Percentiles rank a stretch among this genome's conserved stretches.
Evolutionary conservation across 2,797 vertebrate genomes (phyloP).

Genomic region (Diglossa cyanea): DNA sequence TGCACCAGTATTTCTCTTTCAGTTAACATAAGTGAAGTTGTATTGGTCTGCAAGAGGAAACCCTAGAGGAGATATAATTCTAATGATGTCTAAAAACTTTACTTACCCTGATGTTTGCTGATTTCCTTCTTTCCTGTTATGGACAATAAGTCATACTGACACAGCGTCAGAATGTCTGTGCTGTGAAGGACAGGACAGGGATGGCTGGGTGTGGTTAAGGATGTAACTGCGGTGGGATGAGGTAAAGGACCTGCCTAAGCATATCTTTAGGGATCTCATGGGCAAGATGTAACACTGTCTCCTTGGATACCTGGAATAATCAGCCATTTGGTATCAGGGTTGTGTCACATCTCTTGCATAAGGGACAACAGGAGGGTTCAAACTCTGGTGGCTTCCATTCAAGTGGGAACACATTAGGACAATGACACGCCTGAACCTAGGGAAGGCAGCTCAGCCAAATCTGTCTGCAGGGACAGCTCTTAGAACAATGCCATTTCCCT

Average conservation of each 20-base stretch:
- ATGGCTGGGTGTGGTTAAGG: background rate
- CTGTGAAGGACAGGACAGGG: background rate
- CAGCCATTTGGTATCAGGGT: background rate
- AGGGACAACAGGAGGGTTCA: background rate
- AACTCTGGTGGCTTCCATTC: constrained; percentile 18
- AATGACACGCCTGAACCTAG: background rate
- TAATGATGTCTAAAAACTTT: background rate
- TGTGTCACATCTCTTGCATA: background rate
- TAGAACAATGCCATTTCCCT: constrained; percentile 52
- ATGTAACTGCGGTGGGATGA: background rate
- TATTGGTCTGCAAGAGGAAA: background rate
- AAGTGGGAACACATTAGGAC: constrained; percentile 17
- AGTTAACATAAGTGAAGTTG: background rate
- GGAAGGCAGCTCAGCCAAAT: constrained; percentile 43
- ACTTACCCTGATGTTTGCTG: background rate
- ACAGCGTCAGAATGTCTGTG: background rate
- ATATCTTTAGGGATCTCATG: background rate
- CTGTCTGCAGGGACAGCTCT: constrained; percentile 24
- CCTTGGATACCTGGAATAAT: background rate
- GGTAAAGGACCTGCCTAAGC: background rate
- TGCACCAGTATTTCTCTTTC: background rate
- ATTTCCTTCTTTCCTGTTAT: background rate
- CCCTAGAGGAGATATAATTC: background rate
- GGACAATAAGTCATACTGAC: background rate
- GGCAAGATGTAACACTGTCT: background rate